Base-by-base conservation (phyloP, 2,888 invertebrate genomes). In the Phalera bucephala region DNA sequence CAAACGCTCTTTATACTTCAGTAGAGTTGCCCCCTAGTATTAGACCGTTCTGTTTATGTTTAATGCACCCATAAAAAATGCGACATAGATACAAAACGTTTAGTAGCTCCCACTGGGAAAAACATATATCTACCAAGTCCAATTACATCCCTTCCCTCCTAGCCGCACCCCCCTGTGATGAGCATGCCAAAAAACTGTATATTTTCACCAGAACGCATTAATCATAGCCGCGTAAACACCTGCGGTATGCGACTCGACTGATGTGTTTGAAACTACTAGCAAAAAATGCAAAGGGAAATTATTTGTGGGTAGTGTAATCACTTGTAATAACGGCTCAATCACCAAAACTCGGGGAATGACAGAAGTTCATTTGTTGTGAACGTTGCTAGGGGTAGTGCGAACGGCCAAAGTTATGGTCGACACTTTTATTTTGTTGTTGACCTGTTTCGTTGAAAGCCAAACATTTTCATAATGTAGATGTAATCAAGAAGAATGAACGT, bases 211-310 rank as follows among this genome's bases (percentile, higher is more conserved):
- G 12, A 22, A 22, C 20, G 11, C 38, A 48, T 45, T 52, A 43
- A 52, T 54, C 53, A 43, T 33, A 27, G 38, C 31, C n/a, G 12
- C 36, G 40, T 49, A 40, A 57, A 49, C 53, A 37, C 14, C 1
- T 8, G 9, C 7, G 10, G 12, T 31, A 27, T 38, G 53, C 50
- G 20, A 41, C 39, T 10, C 30, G 25, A 21, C 25, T 35, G 33
- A 25, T 34, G 23, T 29, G 29, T 32, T 32, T 15, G 13, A 17
- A 11, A 25, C 23, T 8, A 15, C 4, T 8, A 7, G 31, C 23
- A 7, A 25, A 25, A 25, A 12, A 25, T 3, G 12, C 7, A 11
- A 25, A 3, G 25, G 12, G 25, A 12, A 13, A 25, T 25, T 12
- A 25, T 25, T 25, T 25, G 8, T 12, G 25, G 25, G 12, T 8